phyloP scores from a whole-genome alignment of 2,888 invertebrate species.

The Drosophila stalkeri region DNA sequence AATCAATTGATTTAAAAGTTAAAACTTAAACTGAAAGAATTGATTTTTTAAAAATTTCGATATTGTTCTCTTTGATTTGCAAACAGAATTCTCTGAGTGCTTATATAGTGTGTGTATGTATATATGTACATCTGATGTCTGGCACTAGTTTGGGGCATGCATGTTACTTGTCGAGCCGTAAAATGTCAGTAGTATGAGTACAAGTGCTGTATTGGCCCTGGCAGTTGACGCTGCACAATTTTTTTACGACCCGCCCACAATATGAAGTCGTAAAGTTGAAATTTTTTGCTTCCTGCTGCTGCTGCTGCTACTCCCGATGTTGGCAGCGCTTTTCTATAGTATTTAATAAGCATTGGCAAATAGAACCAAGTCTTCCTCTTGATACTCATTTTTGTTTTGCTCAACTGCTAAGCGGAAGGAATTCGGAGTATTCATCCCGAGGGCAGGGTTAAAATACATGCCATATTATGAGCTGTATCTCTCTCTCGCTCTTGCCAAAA shows the following conservation, averaged over 20 bases:
- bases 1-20: neutral
- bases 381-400: slow-evolving; percentile 3
- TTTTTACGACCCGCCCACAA: slow-evolving; percentile 80
- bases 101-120: slow-evolving; percentile 11
- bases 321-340: slow-evolving; percentile 62
- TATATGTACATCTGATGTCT: slow-evolving; percentile 55
- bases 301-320: slow-evolving; percentile 38
- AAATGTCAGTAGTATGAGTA: slow-evolving; percentile 32
- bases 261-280: slow-evolving; percentile 81
- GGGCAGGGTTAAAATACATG: slow-evolving; percentile 32
- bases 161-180: slow-evolving; percentile 54
- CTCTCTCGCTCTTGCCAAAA: slow-evolving; percentile 1
- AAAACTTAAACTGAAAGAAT: neutral
- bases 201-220: slow-evolving; percentile 29
- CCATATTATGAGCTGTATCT: slow-evolving; percentile 32
- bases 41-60: neutral
- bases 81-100: neutral
- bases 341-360: slow-evolving; percentile 75
- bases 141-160: slow-evolving; percentile 59
- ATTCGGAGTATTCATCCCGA: slow-evolving; percentile 46
- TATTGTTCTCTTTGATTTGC: neutral
- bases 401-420: slow-evolving; percentile 36
- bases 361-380: slow-evolving; percentile 10
- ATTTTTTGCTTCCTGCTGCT: slow-evolving; percentile 75
- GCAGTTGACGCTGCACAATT: slow-evolving; percentile 70